A percentile compares a stretch with the other conserved stretches of the same genome.
These are phyloP conservation scores for Dinoponera quadriceps DNA, from an alignment of 1,140 invertebrate species.

Conservation along the genomic window DNA sequence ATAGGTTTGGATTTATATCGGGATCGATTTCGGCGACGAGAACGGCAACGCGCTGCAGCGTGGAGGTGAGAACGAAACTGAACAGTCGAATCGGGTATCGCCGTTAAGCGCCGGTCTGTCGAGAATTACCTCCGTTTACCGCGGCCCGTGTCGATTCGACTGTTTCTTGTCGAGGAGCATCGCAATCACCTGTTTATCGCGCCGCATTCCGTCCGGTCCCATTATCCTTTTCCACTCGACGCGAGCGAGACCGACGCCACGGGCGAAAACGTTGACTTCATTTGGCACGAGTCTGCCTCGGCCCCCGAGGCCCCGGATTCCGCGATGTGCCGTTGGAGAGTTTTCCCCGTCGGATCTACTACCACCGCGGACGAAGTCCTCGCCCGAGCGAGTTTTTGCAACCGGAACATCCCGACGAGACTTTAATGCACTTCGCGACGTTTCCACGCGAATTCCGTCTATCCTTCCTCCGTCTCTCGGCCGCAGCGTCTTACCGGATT, in stretches of 20 bases:
- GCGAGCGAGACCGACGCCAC: constrained; percentile 20
- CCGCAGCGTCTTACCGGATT: neutral
- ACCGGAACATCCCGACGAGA: constrained; percentile 44
- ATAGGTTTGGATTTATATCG: neutral
- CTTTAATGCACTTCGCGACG: constrained; percentile 59
- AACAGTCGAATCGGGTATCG: neutral
- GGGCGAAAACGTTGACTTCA: constrained; percentile 58
- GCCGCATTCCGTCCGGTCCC: constrained; percentile 8
- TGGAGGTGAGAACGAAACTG: neutral
- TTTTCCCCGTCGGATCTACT: constrained; percentile 19
- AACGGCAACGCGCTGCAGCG: neutral
- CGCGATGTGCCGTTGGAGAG: constrained; percentile 21
- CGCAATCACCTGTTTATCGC: constrained; percentile 61
- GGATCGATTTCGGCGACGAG: constrained; percentile 36
- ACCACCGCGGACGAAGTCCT: constrained; percentile 45
- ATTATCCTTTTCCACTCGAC: constrained; percentile 7
- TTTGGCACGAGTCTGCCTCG: constrained; percentile 54
- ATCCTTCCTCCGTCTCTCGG: neutral
- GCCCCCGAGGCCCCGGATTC: constrained; percentile 19
- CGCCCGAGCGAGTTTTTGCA: constrained; percentile 49
- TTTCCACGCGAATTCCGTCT: constrained; percentile 22
- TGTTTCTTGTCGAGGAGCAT: constrained; percentile 53
- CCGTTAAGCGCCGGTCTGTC: constrained; percentile 31
- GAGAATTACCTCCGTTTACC: constrained; percentile 48
- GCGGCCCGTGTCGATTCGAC: neutral